Base-by-base conservation (phyloP, 1,140 invertebrate genomes). In the Drosophila lacertosa region DNA sequence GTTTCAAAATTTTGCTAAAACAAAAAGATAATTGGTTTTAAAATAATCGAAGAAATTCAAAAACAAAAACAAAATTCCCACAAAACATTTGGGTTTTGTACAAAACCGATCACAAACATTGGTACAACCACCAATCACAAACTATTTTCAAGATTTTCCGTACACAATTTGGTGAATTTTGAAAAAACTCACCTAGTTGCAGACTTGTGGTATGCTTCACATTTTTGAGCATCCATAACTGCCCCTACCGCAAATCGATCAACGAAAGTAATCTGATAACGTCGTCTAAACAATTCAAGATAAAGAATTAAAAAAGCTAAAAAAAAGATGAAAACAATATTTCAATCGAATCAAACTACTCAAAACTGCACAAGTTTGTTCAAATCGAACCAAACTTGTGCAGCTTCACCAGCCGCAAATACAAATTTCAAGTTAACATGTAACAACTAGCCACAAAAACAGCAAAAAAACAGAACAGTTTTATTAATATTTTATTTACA, bases 1-100 rank as follows among this genome's bases (percentile, higher is more conserved):
- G 82, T 90, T 91, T 91, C 89, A 89, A 91, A 91, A 91, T 91
- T 91, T 82, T 84, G 80, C 80, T 77, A 77, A 77, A 80, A 73
- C 67, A 55, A 71, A 48, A 51, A 60, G 16, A 64, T 44, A 78
- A 81, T 81, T 74, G 65, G 68, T 78, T 77, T 77, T 55, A 42
- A 50, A 58, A 50, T n/a, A 51, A 66, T 77, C 42, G 32, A 79
- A 68, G 55, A 79, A 62, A 67, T 71, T 54, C n/a, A 2, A 10
- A 32, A 29, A 62, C 40, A 24, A 20, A 20, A 18, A 58, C 18
- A 62, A 44, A 58, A 55, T 51, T 67, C 51, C 37, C 26, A 50
- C 47, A 50, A 50, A 39, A 37, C 22, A 11, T 4, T 20, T 18
- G 11, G 3, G 40, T 22, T 47, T 47, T 26, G 64, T 59, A 33